Evolutionary conservation across 2,113 vertebrate species (phyloP), one percentile per base, ranked within the genome.

Genomic region (Carlito syrichta): DNA sequence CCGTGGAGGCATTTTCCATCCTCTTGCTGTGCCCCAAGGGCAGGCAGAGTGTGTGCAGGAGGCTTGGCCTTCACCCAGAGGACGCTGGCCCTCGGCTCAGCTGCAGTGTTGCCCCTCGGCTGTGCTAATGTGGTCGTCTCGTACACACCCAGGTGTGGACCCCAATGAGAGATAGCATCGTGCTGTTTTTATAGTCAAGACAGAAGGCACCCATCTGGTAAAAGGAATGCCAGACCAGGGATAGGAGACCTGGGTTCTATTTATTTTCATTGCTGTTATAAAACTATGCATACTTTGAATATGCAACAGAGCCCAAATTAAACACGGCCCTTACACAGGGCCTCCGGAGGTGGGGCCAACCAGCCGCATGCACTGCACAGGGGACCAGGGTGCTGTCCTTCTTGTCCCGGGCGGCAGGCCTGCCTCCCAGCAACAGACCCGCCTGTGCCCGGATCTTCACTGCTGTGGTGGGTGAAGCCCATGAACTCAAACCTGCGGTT

Each of bases 81-180:
- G 45, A 79, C 1, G 5, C 20, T 13, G 74, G 45, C 71, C 63
- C 20, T 56, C 23, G 85, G 40, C 74, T 12, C 1, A 20, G 50
- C 40, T 17, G 40, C 35, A 38, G 4, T 60, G 17, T 63, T 71
- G 43, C 30, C 91, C 11, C 30, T 54, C 0, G 1, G 78, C 91
- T 48, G 32, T 79, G 22, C 62, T 68, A n/a, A 40, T 0, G 0
- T 71, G 79, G 85, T 43, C 81, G 71, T 69, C 68, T 83, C 48
- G 1, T 58, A 4, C 9, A 10, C 5, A 63, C 23, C 30, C 73
- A 76, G 12, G 30, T 66, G 25, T 38, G 48, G 62, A 73, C 48
- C 66, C 48, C 73, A 78, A 60, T 66, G 89, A 78, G 62, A 82
- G 48, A 7, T 45, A 74, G 60, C 89, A 92, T 93, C 89, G 94